These are phyloP conservation scores for Gymnoscopelus braueri DNA, from an alignment of 2,797 vertebrate species.

Conservation along the genomic window DNA sequence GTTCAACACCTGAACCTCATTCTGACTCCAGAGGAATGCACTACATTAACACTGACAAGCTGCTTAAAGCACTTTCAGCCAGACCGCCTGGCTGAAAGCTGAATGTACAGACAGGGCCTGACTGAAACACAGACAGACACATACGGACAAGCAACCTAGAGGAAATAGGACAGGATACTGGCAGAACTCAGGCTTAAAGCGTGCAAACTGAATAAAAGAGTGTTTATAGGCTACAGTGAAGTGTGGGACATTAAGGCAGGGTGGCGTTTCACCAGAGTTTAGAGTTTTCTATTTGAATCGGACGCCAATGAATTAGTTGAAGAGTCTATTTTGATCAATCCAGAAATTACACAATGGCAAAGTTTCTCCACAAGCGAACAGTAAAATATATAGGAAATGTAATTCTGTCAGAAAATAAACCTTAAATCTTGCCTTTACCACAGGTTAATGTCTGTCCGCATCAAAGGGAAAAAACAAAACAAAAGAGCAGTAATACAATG, in stretches of 20 bases:
- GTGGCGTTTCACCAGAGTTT: neutral
- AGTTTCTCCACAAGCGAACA: neutral
- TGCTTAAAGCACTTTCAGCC: too few relatives aligned
- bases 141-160: constrained; percentile 36
- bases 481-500: constrained; percentile 33
- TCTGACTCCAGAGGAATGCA: constrained; percentile 51
- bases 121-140: constrained; percentile 40
- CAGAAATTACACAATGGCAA: constrained; percentile 6
- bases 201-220: constrained; percentile 52
- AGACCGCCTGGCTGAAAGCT: too few relatives aligned
- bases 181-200: constrained; percentile 35
- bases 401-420: neutral
- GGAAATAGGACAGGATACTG: constrained; percentile 48
- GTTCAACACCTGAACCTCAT: constrained; percentile 68
- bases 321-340: constrained; percentile 20
- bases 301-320: constrained; percentile 30
- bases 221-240: constrained; percentile 44
- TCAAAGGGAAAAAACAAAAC: neutral
- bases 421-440: too few relatives aligned
- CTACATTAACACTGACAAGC: constrained; percentile 24
- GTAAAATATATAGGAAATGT: neutral
- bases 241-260: constrained; percentile 42
- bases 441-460: too few relatives aligned
- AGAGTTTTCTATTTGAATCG: neutral
- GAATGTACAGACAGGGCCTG: too few relatives aligned